These are phyloP conservation scores for Amphilophus citrinellus DNA, from an alignment of 2,113 vertebrate species.

Conservation along the genomic window DNA sequence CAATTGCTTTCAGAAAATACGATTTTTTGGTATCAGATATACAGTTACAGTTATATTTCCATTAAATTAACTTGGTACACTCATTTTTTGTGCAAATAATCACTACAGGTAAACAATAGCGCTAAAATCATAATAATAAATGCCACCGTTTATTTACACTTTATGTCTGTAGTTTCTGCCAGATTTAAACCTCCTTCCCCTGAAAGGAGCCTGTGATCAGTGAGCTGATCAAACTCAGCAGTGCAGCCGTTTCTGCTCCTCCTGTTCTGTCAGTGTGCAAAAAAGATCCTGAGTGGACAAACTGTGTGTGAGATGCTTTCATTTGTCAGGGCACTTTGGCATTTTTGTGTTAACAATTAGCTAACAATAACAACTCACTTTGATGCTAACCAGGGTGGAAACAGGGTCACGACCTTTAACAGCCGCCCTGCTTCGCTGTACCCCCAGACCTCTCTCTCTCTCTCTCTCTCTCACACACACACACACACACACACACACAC, in stretches of 20 bases:
- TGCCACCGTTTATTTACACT: neutral
- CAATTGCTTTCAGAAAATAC: neutral
- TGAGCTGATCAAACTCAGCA: neutral
- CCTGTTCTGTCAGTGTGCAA: neutral
- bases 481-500: neutral
- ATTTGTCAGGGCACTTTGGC: conserved; percentile 47
- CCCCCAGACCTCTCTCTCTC: neutral
- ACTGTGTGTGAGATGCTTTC: conserved; percentile 59
- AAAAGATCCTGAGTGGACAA: conserved; percentile 35
- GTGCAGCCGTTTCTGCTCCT: neutral
- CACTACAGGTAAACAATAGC: neutral
- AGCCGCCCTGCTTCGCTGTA: conserved; percentile 15
- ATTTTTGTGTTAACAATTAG: conserved; percentile 77
- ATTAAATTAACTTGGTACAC: neutral
- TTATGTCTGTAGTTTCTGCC: neutral
- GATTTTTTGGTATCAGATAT: too few species aligned
- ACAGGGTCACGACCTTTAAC: conserved; percentile 56
- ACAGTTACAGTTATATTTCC: too few species aligned
- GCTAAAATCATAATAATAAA: neutral
- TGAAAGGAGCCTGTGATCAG: neutral
- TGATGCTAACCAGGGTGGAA: conserved; percentile 72
- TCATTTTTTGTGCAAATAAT: neutral
- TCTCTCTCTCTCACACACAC: neutral
- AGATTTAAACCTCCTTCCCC: too few species aligned
- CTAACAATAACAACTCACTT: conserved; percentile 72